Conservation (phyloP, 2,797 vertebrate species). For the Pantherophis alleghaniensis region DNA sequence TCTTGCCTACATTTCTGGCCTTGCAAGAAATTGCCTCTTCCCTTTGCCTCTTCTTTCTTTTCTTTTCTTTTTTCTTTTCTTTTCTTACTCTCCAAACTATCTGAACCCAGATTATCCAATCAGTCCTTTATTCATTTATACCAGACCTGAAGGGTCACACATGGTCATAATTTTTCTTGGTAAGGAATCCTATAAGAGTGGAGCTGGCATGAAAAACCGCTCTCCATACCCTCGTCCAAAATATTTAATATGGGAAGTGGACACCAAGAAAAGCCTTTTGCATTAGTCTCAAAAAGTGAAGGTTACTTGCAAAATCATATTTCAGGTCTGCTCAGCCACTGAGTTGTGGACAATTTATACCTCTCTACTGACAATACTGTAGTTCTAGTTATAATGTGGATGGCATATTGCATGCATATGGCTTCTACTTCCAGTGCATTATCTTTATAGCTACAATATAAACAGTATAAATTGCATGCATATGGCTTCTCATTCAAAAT, state of each 20-base stretch:
- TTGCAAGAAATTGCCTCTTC: background rate
- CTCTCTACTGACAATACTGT: background rate
- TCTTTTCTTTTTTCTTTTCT: background rate
- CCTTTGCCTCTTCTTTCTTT: background rate
- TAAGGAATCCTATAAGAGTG: background rate
- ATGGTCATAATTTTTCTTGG: background rate
- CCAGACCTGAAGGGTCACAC: background rate
- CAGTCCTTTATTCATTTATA: background rate
- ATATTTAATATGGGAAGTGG: background rate
- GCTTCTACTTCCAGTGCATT: background rate
- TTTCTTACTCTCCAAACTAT: background rate
- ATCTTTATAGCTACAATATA: background rate
- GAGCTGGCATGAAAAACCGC: background rate
- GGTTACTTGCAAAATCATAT: background rate
- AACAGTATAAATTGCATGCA: background rate
- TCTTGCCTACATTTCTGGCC: background rate
- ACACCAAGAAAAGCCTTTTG: background rate
- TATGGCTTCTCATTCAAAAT: background rate
- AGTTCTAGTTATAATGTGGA: background rate
- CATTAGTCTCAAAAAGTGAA: background rate
- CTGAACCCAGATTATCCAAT: background rate
- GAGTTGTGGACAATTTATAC: background rate
- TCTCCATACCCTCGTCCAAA: background rate
- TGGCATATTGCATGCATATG: background rate
- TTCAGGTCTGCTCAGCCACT: background rate